Conservation (phyloP, 2,888 invertebrate genomes). For the Diogma glabrata region DNA sequence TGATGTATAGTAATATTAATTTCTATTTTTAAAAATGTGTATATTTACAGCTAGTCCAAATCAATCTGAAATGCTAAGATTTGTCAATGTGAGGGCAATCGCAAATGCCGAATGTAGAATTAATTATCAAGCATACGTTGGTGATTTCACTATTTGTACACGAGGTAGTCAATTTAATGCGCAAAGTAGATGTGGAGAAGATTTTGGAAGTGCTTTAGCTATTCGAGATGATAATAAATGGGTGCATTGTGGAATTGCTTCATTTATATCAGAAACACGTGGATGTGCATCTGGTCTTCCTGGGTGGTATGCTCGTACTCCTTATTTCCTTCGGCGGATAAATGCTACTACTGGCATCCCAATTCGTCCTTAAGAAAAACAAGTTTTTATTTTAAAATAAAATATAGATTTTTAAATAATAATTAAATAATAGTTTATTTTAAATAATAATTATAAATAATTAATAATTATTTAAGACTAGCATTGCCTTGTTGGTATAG, state of each 20-base stretch:
- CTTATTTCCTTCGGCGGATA: neutral
- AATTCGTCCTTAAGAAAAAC: neutral
- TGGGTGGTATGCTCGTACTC: neutral
- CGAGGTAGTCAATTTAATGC: slow-evolving; percentile 3
- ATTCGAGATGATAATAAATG: neutral
- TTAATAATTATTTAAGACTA: too few relatives aligned
- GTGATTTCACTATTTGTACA: neutral
- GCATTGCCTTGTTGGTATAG: too few relatives aligned
- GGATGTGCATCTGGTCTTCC: neutral
- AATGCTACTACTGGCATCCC: neutral
- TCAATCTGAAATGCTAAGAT: neutral
- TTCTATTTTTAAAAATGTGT: too few relatives aligned
- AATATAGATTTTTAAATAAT: too few relatives aligned
- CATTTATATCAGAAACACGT: neutral
- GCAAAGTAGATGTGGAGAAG: neutral
- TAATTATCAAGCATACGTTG: neutral
- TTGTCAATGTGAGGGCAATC: neutral
- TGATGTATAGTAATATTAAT: too few relatives aligned
- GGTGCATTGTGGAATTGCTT: neutral
- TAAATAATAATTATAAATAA: too few relatives aligned
- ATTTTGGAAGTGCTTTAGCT: neutral
- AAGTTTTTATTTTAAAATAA: neutral
- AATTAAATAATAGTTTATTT: too few relatives aligned
- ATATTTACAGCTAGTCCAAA: slow-evolving; percentile 4
- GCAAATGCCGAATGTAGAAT: neutral